Conservation (phyloP, 2,797 vertebrate genomes). For the Fratercula arctica region DNA sequence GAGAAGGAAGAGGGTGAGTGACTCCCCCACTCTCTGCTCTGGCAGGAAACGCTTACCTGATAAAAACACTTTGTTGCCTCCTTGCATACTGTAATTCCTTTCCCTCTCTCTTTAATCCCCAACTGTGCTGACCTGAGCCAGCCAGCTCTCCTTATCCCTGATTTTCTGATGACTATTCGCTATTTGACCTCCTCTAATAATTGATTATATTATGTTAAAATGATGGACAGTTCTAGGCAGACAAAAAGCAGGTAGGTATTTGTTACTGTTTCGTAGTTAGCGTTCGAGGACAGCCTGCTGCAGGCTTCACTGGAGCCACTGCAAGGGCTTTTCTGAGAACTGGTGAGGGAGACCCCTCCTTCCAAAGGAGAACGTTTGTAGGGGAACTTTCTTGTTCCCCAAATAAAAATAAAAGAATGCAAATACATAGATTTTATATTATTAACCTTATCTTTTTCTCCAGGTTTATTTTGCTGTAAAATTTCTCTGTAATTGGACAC, state of each 20-base stretch:
- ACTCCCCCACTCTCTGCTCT: neutral
- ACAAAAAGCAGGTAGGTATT: neutral
- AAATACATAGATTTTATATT: neutral
- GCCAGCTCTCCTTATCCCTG: neutral
- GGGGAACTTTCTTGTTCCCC: neutral
- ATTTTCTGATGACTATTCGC: neutral
- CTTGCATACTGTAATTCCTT: neutral
- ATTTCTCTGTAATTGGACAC: neutral
- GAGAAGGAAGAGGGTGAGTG: neutral
- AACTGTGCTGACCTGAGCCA: neutral
- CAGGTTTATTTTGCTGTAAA: neutral
- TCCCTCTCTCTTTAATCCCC: neutral
- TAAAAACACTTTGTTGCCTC: neutral
- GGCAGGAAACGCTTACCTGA: neutral
- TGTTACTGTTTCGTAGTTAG: neutral
- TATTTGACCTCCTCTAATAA: neutral
- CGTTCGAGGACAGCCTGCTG: neutral
- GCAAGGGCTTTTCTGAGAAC: neutral
- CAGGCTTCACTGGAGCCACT: neutral
- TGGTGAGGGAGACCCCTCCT: neutral
- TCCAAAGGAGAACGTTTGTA: neutral
- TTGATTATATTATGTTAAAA: neutral
- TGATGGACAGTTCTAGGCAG: neutral
- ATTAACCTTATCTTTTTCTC: neutral
- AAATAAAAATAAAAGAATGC: neutral